Percentiles rank a stretch among this genome's conserved stretches.
Conservation (phyloP, 2,797 vertebrate genomes). For the Lateolabrax maculatus region DNA sequence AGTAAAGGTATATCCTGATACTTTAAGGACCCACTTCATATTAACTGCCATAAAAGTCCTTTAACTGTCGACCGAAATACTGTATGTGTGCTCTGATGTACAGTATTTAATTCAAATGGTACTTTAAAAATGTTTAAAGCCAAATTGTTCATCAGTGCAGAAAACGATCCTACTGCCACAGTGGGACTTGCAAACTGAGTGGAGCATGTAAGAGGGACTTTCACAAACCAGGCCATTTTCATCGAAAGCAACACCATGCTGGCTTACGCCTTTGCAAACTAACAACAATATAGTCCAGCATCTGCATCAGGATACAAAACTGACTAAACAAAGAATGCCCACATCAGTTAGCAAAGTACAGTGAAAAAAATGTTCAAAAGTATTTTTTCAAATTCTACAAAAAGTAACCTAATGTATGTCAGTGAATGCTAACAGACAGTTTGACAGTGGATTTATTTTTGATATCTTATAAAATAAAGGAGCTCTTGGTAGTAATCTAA, state of each 20-base stretch:
- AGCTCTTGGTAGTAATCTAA: not conserved
- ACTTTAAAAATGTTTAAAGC: not conserved
- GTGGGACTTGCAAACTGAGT: not conserved
- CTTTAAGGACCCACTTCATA: not conserved
- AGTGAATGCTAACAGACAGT: not conserved
- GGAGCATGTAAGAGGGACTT: not conserved
- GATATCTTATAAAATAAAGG: slow-evolving; percentile 18
- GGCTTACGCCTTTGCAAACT: not conserved
- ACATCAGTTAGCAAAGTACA: not conserved
- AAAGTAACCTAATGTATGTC: not conserved
- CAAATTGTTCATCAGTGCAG: not conserved
- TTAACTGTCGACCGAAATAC: not conserved
- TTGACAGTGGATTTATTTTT: not conserved
- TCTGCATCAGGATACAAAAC: slow-evolving; percentile 7
- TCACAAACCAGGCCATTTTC: not conserved
- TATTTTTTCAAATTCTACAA: slow-evolving; percentile 1
- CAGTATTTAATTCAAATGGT: not conserved
- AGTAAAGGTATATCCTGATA: slow-evolving; percentile 1
- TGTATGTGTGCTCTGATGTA: not conserved
- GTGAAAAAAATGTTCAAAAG: slow-evolving; percentile 13
- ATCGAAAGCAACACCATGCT: not conserved
- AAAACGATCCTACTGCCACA: not conserved
- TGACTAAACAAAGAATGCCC: not conserved
- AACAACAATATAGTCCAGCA: not conserved
- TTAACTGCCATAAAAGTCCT: not conserved